Evolutionary conservation across 2,797 vertebrate genomes (phyloP).

Genomic region (Cirrhinus mrigala): DNA sequence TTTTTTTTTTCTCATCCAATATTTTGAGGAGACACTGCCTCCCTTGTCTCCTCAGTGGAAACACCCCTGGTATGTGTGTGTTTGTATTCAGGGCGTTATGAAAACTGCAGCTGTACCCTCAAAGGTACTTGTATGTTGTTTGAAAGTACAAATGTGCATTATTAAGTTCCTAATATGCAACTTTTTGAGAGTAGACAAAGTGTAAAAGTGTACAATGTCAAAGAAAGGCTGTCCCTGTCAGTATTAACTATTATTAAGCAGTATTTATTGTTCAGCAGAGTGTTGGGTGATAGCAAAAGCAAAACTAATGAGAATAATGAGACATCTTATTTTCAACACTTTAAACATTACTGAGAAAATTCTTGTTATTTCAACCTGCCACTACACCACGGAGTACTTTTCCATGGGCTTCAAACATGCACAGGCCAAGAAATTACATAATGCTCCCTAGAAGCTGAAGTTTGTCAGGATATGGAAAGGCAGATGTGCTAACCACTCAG

Average conservation of each 20-base stretch:
- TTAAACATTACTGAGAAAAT: constrained; percentile 1
- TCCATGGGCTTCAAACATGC: constrained; percentile 39
- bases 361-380: constrained; percentile 20
- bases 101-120: too few relatives aligned
- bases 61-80: too few relatives aligned
- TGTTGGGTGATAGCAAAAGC: not conserved
- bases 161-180: not conserved
- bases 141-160: not conserved
- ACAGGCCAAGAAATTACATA: constrained; percentile 62
- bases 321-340: constrained; percentile 24
- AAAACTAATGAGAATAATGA: not conserved
- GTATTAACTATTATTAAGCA: not conserved
- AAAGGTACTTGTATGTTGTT: too few relatives aligned
- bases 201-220: not conserved
- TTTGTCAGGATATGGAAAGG: constrained; percentile 55
- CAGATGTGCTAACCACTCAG: constrained; percentile 35
- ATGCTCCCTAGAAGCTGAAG: constrained; percentile 60
- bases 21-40: too few relatives aligned
- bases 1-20: too few relatives aligned
- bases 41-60: too few relatives aligned
- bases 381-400: not conserved
- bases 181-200: too few relatives aligned
- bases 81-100: too few relatives aligned
- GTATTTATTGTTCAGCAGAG: not conserved
- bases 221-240: not conserved